A percentile compares a stretch with the other conserved stretches of the same genome.
phyloP scores from a whole-genome alignment of 2,113 vertebrate species.

The Chionodraco myersi region DNA sequence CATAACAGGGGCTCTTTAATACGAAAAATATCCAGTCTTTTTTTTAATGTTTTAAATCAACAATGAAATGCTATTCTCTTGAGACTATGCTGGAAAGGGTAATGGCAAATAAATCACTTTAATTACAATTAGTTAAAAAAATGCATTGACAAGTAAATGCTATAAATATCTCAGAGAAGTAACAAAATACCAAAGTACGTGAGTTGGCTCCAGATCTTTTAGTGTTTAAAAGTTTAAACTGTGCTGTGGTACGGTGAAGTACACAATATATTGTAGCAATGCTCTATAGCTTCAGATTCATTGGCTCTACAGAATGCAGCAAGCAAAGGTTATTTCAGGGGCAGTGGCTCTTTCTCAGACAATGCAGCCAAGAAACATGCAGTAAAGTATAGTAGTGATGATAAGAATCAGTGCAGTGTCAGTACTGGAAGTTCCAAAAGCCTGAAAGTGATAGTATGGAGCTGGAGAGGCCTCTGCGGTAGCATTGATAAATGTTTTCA shows the following conservation, averaged over 20 bases:
- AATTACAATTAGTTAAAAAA: too few relatives aligned
- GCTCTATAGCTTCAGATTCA: neutral
- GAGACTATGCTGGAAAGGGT: too few relatives aligned
- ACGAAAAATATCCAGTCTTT: too few relatives aligned
- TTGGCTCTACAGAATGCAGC: neutral
- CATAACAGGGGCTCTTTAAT: too few relatives aligned
- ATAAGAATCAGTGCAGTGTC: conserved; percentile 74
- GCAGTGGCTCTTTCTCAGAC: conserved; percentile 25
- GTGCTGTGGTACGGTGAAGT: neutral
- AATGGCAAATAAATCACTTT: too few relatives aligned
- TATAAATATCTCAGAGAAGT: neutral
- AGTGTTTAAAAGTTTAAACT: neutral
- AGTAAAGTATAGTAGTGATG: conserved; percentile 51
- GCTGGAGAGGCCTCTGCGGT: conserved; percentile 68
- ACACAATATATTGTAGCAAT: neutral
- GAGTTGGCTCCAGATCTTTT: neutral
- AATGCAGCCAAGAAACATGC: conserved; percentile 29
- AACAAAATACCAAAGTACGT: neutral
- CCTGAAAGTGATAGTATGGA: conserved; percentile 69
- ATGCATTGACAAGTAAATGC: too few relatives aligned
- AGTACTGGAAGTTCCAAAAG: conserved; percentile 63
- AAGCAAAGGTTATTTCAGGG: conserved; percentile 45
- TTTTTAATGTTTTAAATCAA: too few relatives aligned
- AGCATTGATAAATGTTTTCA: conserved; percentile 81
- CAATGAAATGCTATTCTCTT: too few relatives aligned